Evolutionary conservation across 2,797 vertebrate species (phyloP), one percentile per base, ranked within the genome.

Genomic region (Champsocephalus gunnari): DNA sequence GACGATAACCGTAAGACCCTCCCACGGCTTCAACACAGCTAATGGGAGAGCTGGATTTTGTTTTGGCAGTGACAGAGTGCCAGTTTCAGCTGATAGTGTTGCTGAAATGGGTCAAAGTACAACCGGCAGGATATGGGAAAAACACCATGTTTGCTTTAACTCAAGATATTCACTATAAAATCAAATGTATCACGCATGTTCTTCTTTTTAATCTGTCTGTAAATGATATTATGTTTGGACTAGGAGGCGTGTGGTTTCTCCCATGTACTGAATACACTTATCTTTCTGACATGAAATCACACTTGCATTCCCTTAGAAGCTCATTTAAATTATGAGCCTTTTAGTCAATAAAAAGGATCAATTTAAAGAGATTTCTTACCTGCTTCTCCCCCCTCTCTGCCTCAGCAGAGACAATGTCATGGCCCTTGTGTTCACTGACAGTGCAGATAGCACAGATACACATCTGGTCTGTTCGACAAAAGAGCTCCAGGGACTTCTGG

Each of bases 381-480:
- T 96, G 94, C 65, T 93, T 94, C 88, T 87, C 88, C 0, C 89
- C 71, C 1, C 94, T 91, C 80, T 96, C 95, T 1, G 95, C 92
- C 78, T 94, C 94, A 44, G 95, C 89, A 0, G 94, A 91, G 66
- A 95, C 83, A 0, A 94, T 87, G 77, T 96, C 92, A 1, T 96
- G 95, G 76, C 93, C 92, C 61, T 80, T 88, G 90, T 95, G 95
- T 17, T 94, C 95, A 34, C 93, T 95, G 87, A 94, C 93, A 3
- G 94, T 91, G 71, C 96, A 96, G 75, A 94, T 64, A 7, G 92
- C 88, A 48, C 96, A 96, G 84, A 96, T 92, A 43, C 94, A 95
- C 91, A 94, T 93, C 87, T 96, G 94, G 58, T 96, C 96, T 0
- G 91, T 95, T 38, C 93, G 90, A 73, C 96, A 96, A 90, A 96